These are phyloP conservation scores for Melanostoma mellinum DNA, from an alignment of 2,888 invertebrate species.

Conservation along the genomic window DNA sequence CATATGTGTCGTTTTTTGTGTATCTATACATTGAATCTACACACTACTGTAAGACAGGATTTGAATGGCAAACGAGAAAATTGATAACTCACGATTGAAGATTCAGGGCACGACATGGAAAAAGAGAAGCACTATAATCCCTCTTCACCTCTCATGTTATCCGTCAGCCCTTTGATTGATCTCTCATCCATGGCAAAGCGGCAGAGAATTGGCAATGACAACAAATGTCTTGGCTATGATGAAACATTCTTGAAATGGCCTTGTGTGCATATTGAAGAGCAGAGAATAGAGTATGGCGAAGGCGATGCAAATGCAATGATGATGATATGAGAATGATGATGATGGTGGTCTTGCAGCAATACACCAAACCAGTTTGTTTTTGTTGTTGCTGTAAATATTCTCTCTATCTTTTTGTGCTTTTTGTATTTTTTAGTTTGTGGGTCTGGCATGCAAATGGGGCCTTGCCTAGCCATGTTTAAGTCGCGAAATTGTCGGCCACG, in stretches of 20 bases:
- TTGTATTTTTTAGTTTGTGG: conserved; percentile 41
- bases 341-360: conserved; percentile 62
- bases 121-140: conserved; percentile 53
- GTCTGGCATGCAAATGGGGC: conserved; percentile 70
- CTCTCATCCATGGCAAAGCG: conserved; percentile 67
- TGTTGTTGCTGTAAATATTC: not conserved
- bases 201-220: conserved; percentile 71
- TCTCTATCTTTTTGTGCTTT: not conserved
- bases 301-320: conserved; percentile 39
- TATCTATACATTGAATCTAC: conserved; percentile 54
- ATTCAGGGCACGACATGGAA: conserved; percentile 72
- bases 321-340: conserved; percentile 26
- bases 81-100: conserved; percentile 66
- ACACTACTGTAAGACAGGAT: conserved; percentile 35
- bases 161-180: conserved; percentile 66
- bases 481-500: conserved; percentile 71
- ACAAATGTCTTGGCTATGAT: conserved; percentile 72
- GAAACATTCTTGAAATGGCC: conserved; percentile 72
- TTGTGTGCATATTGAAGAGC: conserved; percentile 73
- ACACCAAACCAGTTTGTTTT: conserved; percentile 49
- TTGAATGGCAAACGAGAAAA: conserved; percentile 49
- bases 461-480: conserved; percentile 69
- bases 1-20: conserved; percentile 33
- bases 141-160: conserved; percentile 11
- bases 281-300: conserved; percentile 40